A percentile compares a stretch with the other conserved stretches of the same genome.
These are phyloP conservation scores for Psammodynastes pulverulentus DNA, from an alignment of 2,113 vertebrate species.

Conservation along the genomic window DNA sequence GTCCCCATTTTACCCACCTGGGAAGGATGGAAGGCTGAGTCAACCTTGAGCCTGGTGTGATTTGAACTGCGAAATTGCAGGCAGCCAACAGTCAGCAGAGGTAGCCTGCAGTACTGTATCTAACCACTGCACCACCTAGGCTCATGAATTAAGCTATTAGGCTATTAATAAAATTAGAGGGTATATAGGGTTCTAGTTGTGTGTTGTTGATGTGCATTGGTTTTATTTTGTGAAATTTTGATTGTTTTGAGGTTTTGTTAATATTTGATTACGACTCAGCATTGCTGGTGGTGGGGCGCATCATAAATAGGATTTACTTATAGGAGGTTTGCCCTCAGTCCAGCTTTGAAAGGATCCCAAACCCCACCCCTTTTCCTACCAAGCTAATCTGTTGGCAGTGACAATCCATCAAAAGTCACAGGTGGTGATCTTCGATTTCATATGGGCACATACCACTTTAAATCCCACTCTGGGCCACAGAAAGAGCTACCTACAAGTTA, in stretches of 20 bases:
- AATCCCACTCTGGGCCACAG: too few relatives aligned
- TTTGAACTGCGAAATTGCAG: too few relatives aligned
- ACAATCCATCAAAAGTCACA: too few relatives aligned
- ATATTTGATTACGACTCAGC: neutral
- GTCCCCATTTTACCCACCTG: too few relatives aligned
- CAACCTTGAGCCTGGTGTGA: too few relatives aligned
- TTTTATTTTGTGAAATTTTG: neutral
- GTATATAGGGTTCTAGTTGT: neutral
- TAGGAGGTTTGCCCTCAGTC: neutral
- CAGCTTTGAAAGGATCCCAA: neutral
- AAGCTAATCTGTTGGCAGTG: neutral
- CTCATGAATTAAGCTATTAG: too few relatives aligned
- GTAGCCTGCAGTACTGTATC: too few relatives aligned
- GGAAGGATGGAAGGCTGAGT: too few relatives aligned
- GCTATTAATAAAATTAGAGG: neutral
- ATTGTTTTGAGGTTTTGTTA: neutral
- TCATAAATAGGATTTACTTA: neutral
- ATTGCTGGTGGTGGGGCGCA: neutral
- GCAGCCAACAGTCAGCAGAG: too few relatives aligned
- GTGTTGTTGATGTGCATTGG: neutral
- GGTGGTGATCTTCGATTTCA: neutral
- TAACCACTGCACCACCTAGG: too few relatives aligned
- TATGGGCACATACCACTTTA: neutral
- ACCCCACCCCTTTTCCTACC: neutral
- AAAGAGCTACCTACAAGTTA: neutral